Evolutionary conservation across 2,888 invertebrate species (phyloP), one percentile per base, ranked within the genome.

Genomic region (Neoitamus cyanurus): DNA sequence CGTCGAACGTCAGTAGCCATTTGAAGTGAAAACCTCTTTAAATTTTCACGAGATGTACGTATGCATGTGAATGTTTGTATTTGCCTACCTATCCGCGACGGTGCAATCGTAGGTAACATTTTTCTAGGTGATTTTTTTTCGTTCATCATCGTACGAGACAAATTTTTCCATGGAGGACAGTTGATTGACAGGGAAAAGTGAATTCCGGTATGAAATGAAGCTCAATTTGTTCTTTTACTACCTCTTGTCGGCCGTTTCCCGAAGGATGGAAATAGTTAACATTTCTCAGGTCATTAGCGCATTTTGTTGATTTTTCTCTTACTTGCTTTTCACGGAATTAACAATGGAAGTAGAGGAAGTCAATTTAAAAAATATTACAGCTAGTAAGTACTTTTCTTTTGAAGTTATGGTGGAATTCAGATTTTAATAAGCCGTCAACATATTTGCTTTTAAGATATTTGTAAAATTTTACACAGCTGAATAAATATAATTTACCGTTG

Each of bases 181-280:
- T 25, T 75, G 34, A 75, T 20, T 75, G 75, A 15, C 37, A 37
- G 75, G 37, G 37, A 75, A 75, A 75, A 75, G 75, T 75, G 4
- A 37, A 75, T 75, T 75, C 75, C 75, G 58, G 58, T 58, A 58
- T 58, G 58, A 58, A 58, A 25, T 58, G 58, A 58, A 58, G 15
- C 58, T 58, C 20, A 58, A 72, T 15, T 72, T n/a, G 31, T 15
- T 72, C 9, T 31, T 15, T 28, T 72, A n/a, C 58, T 20, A 13
- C 72, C 30, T 58, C 20, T 25, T 58, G 6, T 20, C 25, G 58
- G 58, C 25, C 6, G 5, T 58, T 58, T 58, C 58, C 25, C 20
- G 58, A 1, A 20, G 58, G 9, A 25, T 58, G 25, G 15, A 58
- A 58, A 58, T 58, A 58, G 58, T 58, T 58, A 58, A 58, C 20